These are phyloP conservation scores for Graphium colonna DNA, from an alignment of 2,888 invertebrate species.

Conservation along the genomic window DNA sequence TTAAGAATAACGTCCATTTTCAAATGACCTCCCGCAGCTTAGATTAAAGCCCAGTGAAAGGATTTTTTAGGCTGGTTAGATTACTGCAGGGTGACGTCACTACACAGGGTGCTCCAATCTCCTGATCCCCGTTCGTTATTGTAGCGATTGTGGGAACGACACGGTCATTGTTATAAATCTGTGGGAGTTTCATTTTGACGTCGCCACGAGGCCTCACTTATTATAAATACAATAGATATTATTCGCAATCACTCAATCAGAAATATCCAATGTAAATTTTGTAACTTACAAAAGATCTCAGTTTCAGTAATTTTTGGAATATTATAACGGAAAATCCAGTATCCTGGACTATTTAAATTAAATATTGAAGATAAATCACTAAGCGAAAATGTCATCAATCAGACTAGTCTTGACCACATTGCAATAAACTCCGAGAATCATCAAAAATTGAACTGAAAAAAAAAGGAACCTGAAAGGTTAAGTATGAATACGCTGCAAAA, in stretches of 20 bases:
- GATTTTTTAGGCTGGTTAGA: constrained; percentile 42
- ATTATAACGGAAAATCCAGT: no score
- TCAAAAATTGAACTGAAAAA: no score
- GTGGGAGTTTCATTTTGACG: constrained; percentile 74
- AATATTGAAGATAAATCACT: no score
- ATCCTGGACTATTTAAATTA: no score
- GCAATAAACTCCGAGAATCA: no score
- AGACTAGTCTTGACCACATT: no score
- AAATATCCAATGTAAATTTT: not conserved
- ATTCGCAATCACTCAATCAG: constrained; percentile 28
- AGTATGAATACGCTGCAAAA: not conserved
- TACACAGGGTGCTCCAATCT: constrained; percentile 59
- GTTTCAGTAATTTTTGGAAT: no score
- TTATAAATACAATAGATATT: constrained; percentile 32
- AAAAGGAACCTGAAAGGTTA: no score
- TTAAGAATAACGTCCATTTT: no score
- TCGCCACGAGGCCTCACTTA: constrained; percentile 46
- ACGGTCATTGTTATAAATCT: constrained; percentile 71
- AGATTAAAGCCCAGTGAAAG: constrained; percentile 33
- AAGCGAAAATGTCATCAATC: no score
- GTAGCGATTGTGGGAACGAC: constrained; percentile 72
- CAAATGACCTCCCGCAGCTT: no score
- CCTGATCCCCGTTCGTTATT: constrained; percentile 64
- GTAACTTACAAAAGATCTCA: no score
- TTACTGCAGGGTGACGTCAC: constrained; percentile 49